phyloP scores from a whole-genome alignment of 2,797 vertebrate species.

The Acanthopagrus latus region DNA sequence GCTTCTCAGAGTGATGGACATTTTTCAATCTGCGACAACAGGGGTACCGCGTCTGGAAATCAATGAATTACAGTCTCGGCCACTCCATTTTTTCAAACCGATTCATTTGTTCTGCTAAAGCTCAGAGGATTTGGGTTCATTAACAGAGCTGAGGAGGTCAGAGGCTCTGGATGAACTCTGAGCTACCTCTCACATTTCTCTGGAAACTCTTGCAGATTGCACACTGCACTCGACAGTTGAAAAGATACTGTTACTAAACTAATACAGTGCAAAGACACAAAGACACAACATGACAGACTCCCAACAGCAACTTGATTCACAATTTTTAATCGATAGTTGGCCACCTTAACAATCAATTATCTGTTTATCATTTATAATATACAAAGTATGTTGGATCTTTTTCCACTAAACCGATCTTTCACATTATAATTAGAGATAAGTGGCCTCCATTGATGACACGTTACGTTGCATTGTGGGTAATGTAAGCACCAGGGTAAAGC shows the following conservation, averaged over 20 bases:
- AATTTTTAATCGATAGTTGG: too few species aligned
- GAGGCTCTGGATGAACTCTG: slow-evolving; percentile 33
- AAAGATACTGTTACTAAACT: not conserved
- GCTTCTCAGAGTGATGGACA: slow-evolving; percentile 16
- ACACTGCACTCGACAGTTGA: not conserved
- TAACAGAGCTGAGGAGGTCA: slow-evolving; percentile 41
- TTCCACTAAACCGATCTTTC: too few species aligned
- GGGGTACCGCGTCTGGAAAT: not conserved
- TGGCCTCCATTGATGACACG: too few species aligned
- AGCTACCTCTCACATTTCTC: slow-evolving; percentile 52
- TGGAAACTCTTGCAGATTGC: slow-evolving; percentile 21
- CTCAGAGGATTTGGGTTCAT: slow-evolving; percentile 38
- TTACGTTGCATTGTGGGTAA: too few species aligned
- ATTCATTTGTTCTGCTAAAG: slow-evolving; percentile 41
- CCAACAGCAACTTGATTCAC: not conserved
- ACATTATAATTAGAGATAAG: too few species aligned
- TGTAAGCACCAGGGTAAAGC: too few species aligned
- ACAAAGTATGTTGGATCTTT: too few species aligned
- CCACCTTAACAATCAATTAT: too few species aligned
- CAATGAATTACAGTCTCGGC: not conserved
- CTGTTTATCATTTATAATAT: too few species aligned
- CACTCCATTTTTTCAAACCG: not conserved
- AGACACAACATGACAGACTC: not conserved
- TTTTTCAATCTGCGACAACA: slow-evolving; percentile 11
- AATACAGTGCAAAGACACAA: not conserved